Percentiles rank a stretch among this genome's conserved stretches.
Evolutionary conservation across 2,113 vertebrate species (phyloP).

Genomic region (Leptobrachium leishanense): DNA sequence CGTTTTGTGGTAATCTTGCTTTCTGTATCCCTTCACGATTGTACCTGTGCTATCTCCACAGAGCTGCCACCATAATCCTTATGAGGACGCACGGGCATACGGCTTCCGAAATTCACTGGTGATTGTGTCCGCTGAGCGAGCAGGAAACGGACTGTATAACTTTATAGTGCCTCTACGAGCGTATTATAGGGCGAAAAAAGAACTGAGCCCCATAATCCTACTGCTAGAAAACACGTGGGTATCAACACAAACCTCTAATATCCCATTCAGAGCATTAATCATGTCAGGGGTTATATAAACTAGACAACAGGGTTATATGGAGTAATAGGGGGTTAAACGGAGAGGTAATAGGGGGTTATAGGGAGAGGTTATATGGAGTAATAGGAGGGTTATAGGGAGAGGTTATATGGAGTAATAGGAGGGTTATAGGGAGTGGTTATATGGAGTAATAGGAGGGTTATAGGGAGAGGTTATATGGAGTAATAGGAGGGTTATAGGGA

Average conservation of each 20-base stretch:
- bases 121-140: slow-evolving; percentile 77
- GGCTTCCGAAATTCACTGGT: slow-evolving; percentile 80
- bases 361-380: neutral
- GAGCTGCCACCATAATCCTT: slow-evolving; percentile 72
- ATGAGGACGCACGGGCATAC: slow-evolving; percentile 75
- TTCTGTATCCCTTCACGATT: too few relatives aligned
- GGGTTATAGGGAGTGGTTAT: neutral
- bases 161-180: slow-evolving; percentile 79
- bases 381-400: neutral
- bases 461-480: neutral
- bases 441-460: neutral
- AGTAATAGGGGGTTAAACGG: neutral
- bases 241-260: neutral
- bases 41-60: slow-evolving; percentile 31
- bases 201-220: slow-evolving; percentile 79
- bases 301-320: neutral
- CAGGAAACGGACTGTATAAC: slow-evolving; percentile 81
- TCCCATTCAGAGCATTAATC: neutral
- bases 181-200: slow-evolving; percentile 76
- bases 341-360: neutral
- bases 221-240: slow-evolving; percentile 74
- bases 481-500: neutral
- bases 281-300: neutral
- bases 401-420: neutral
- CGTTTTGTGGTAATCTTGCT: too few relatives aligned